phyloP scores from a whole-genome alignment of 2,113 vertebrate species.

The Anser brachyrhynchus region DNA sequence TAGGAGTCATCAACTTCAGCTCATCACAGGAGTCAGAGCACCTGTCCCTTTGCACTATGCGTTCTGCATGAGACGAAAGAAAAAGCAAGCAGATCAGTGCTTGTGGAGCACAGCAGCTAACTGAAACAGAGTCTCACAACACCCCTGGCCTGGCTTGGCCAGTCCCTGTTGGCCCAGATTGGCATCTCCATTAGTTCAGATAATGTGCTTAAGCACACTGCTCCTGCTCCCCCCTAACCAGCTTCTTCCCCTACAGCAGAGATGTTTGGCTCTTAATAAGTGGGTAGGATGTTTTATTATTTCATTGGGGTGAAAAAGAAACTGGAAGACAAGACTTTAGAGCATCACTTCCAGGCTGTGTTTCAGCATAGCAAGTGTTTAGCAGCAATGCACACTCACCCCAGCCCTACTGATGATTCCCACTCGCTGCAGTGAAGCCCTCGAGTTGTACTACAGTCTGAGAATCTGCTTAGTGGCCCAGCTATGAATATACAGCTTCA shows the following conservation, averaged over 20 bases:
- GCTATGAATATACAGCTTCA: neutral
- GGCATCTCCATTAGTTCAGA: neutral
- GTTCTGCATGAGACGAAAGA: neutral
- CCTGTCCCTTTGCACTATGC: neutral
- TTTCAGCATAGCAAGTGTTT: neutral
- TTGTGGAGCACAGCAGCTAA: neutral
- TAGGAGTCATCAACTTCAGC: slow-evolving; percentile 12
- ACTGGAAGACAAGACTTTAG: neutral
- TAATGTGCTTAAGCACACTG: neutral
- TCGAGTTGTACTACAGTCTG: neutral
- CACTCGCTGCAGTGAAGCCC: neutral
- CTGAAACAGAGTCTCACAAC: neutral
- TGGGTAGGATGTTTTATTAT: neutral
- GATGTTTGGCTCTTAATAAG: neutral
- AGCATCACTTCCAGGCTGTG: neutral
- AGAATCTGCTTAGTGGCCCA: neutral
- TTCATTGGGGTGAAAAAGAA: neutral
- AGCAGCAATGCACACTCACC: neutral
- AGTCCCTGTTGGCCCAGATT: neutral
- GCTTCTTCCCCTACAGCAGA: neutral
- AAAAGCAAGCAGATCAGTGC: neutral
- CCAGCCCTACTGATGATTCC: neutral
- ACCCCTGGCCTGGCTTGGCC: neutral
- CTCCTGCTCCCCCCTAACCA: neutral
- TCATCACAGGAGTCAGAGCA: neutral